Conservation (phyloP, 2,888 invertebrate species). For the Acanthosepion pharaonis region DNA sequence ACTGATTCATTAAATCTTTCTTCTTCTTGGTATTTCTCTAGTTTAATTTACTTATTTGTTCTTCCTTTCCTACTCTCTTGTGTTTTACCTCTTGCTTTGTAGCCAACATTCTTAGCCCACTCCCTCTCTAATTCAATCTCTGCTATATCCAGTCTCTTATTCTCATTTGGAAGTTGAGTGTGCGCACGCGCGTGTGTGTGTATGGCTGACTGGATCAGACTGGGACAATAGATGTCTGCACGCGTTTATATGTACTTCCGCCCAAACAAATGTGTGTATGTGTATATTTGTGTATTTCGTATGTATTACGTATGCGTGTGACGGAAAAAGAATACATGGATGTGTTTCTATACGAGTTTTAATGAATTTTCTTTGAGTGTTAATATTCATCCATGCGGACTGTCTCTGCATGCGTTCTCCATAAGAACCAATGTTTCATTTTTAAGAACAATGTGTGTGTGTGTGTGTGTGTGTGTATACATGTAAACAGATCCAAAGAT, state of each 20-base stretch:
- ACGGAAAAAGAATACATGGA: too few relatives aligned
- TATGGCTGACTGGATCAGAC: background rate
- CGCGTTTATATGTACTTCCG: background rate
- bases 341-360: background rate
- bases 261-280: too few relatives aligned
- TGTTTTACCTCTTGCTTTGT: background rate
- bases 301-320: too few relatives aligned
- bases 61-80: background rate
- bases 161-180: background rate
- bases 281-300: too few relatives aligned
- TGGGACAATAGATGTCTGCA: background rate
- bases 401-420: background rate
- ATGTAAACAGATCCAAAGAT: background rate
- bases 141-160: background rate
- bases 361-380: background rate
- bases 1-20: background rate
- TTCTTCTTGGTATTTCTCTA: background rate
- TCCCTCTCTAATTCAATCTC: background rate
- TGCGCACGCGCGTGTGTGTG: background rate
- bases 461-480: background rate
- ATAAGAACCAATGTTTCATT: too few relatives aligned
- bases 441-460: too few relatives aligned
- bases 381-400: background rate
- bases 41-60: constrained; percentile 23
- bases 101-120: background rate